Evolutionary conservation across 2,797 vertebrate species (phyloP).

Genomic region (Argyrosomus regius): DNA sequence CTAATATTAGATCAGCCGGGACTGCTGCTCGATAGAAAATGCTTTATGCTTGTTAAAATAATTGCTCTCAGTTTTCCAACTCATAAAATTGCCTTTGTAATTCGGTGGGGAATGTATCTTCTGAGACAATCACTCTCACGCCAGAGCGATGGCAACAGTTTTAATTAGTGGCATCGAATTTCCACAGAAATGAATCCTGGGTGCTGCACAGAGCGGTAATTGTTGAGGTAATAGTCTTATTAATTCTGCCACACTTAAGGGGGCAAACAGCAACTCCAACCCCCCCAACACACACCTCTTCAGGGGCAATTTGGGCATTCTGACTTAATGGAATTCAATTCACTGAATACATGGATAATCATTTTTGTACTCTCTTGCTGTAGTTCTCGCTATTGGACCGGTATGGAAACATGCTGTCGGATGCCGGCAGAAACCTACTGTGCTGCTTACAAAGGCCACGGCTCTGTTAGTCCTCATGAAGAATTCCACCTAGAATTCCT

Average conservation of each 20-base stretch:
- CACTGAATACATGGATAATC: constrained; percentile 91
- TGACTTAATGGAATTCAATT: constrained; percentile 90
- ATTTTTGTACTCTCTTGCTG: constrained; percentile 82
- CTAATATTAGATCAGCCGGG: constrained; percentile 84
- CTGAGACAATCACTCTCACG: constrained; percentile 80
- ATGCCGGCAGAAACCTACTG: constrained; percentile 87
- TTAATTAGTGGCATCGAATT: constrained; percentile 88
- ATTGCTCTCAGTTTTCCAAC: constrained; percentile 84
- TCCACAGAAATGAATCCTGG: constrained; percentile 86
- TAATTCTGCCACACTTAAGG: constrained; percentile 93
- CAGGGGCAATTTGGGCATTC: constrained; percentile 89
- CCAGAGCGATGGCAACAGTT: constrained; percentile 79
- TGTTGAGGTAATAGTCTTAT: constrained; percentile 95
- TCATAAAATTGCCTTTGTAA: constrained; percentile 86
- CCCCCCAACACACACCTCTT: constrained; percentile 72
- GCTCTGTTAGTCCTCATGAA: constrained; percentile 91
- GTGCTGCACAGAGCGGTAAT: constrained; percentile 90
- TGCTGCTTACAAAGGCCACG: constrained; percentile 91
- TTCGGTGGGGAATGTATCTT: constrained; percentile 81
- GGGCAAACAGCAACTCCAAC: constrained; percentile 89
- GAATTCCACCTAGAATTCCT: constrained; percentile 89
- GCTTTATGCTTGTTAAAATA: constrained; percentile 86
- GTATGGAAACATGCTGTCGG: constrained; percentile 85
- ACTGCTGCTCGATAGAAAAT: constrained; percentile 83
- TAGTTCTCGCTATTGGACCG: constrained; percentile 48